phyloP scores from a whole-genome alignment of 2,797 vertebrate species.

The Hybognathus amarus region DNA sequence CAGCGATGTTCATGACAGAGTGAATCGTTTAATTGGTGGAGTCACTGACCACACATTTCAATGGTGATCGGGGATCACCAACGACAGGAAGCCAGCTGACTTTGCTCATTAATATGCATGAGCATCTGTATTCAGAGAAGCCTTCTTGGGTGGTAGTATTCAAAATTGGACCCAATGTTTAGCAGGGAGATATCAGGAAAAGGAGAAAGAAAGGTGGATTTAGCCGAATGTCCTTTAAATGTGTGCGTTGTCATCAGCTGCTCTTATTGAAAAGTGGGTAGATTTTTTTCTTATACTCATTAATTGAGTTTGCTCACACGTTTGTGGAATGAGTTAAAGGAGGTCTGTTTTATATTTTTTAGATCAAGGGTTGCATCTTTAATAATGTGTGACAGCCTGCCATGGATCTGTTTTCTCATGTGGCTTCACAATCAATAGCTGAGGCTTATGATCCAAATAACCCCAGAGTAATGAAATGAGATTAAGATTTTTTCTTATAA shows the following conservation, averaged over 20 bases:
- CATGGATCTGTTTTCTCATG: neutral
- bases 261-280: neutral
- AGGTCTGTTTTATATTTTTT: constrained; percentile 1
- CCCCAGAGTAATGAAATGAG: constrained; percentile 7
- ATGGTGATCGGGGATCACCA: constrained; percentile 71
- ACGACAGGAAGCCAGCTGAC: constrained; percentile 78
- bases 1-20: neutral
- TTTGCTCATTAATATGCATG: constrained; percentile 80
- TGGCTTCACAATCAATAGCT: constrained; percentile 15
- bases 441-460: constrained; percentile 15
- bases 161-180: constrained; percentile 62
- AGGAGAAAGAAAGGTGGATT: constrained; percentile 42
- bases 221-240: constrained; percentile 52
- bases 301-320: neutral
- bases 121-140: constrained; percentile 75
- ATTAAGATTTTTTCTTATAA: constrained; percentile 14
- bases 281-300: neutral
- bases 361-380: constrained; percentile 25
- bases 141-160: constrained; percentile 58
- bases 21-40: constrained; percentile 61
- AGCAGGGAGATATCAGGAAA: constrained; percentile 47
- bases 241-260: constrained; percentile 25
- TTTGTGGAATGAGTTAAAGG: neutral
- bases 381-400: constrained; percentile 12
- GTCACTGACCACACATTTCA: constrained; percentile 68